Evolutionary conservation across 2,113 vertebrate species (phyloP), one percentile per base, ranked within the genome.

Genomic region (Petaurus breviceps): DNA sequence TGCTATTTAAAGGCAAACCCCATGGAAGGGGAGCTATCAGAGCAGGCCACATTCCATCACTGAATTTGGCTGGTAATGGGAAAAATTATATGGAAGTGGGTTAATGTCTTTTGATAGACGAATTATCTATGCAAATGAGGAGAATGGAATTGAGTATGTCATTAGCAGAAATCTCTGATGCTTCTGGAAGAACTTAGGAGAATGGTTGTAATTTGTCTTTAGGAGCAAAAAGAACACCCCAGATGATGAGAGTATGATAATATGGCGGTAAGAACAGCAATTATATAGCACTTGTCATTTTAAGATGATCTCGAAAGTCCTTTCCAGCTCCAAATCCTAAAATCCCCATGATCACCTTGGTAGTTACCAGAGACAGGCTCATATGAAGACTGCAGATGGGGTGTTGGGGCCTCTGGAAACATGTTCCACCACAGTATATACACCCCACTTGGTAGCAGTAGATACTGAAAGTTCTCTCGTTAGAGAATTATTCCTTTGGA

Each of bases 1-100:
- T 95, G 91, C 94, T 26, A 55, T 93, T 95, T 46, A 46, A 92
- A 96, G 68, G 91, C 51, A 96, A 94, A 95, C 94, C 94, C 37
- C 24, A 89, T 9, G 54, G 89, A 93, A 25, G 43, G 84, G 16
- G 5, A 61, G 4, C 51, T n/a, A 12, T 91, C 92, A 51, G 55
- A 92, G 77, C 8, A 93, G 91, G 90, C 0, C 0, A 25, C 8
- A n/a, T n/a, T 37, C 31, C 43, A 91, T 92, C 53, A 49, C 19
- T 89, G 28, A 4, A 43, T 28, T n/a, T 23, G 54, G 14, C n/a
- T 52, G 90, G 51, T 3, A 50, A 52, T 43, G 23, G 49, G n/a
- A 77, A 22, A n/a, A 96, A 93, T 50, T 57, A 22, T 68, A 3
- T 57, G 55, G 51, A 47, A 10, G 2, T 10, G 31, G 23, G 23